phyloP scores from a whole-genome alignment of 1,140 invertebrate genomes.

The Euwallacea similis region DNA sequence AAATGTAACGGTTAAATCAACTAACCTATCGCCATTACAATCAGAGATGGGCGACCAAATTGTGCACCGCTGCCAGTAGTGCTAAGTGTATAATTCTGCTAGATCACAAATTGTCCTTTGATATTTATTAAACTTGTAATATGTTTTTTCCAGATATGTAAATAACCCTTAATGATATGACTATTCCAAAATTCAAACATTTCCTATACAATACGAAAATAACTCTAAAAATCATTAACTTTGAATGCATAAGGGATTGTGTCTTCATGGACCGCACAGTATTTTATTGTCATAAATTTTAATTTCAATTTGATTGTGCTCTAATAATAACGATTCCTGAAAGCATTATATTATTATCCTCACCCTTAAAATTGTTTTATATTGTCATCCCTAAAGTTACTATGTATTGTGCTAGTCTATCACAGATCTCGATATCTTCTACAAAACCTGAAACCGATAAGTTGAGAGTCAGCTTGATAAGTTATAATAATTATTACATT shows the following conservation, averaged over 20 bases:
- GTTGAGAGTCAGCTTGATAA: too few relatives aligned
- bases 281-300: constrained; percentile 2
- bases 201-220: constrained; percentile 1
- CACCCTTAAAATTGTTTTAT: constrained; percentile 4
- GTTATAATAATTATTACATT: too few relatives aligned
- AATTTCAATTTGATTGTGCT: constrained; percentile 35
- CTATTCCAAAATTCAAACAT: neutral
- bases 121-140: neutral
- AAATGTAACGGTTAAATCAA: too few relatives aligned
- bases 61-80: neutral
- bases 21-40: too few relatives aligned
- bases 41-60: too few relatives aligned
- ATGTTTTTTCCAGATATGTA: neutral
- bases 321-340: constrained; percentile 8
- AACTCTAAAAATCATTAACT: neutral
- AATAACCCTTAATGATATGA: neutral
- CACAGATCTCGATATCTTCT: constrained; percentile 22
- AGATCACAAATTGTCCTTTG: neutral
- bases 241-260: constrained; percentile 20
- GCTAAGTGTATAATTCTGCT: neutral
- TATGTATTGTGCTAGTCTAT: constrained; percentile 38
- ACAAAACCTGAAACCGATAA: too few relatives aligned
- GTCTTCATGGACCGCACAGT: constrained; percentile 29
- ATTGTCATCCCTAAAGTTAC: neutral
- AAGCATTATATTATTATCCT: neutral